Percentiles rank a stretch among this genome's conserved stretches.
phyloP scores from a whole-genome alignment of 2,797 vertebrate genomes.

The Coregonus suidteri region DNA sequence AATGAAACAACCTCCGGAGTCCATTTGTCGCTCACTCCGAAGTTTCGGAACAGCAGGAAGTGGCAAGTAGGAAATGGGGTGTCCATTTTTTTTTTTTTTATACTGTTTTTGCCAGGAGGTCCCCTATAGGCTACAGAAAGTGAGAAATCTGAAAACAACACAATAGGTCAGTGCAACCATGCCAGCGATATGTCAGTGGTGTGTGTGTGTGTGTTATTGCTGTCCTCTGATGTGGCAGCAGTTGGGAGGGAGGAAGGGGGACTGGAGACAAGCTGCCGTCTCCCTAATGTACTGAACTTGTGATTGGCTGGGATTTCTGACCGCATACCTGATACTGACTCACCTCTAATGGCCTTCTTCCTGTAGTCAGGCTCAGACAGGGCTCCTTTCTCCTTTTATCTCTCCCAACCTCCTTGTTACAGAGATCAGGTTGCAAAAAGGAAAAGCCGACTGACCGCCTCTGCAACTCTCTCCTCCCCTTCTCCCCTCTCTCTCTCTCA shows the following conservation, averaged over 20 bases:
- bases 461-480: conserved; percentile 31
- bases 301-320: conserved; percentile 59
- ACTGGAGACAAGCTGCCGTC: conserved; percentile 57
- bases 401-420: conserved; percentile 50
- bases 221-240: conserved; percentile 25
- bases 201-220: neutral
- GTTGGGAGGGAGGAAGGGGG: conserved; percentile 27
- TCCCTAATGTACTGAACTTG: conserved; percentile 54
- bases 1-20: neutral
- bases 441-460: conserved; percentile 51
- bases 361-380: conserved; percentile 65
- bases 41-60: neutral
- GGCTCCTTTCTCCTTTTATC: conserved; percentile 74
- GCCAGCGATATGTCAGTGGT: neutral
- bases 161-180: neutral
- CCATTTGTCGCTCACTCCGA: neutral
- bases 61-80: neutral
- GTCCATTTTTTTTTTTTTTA: neutral
- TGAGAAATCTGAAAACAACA: neutral
- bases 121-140: neutral
- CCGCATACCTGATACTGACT: conserved; percentile 69
- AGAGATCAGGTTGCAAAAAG: conserved; percentile 74
- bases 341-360: conserved; percentile 73
- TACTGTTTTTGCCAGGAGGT: neutral
- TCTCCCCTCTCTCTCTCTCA: neutral